Base-by-base conservation (phyloP, 2,113 vertebrate genomes). In the Empidonax traillii region DNA sequence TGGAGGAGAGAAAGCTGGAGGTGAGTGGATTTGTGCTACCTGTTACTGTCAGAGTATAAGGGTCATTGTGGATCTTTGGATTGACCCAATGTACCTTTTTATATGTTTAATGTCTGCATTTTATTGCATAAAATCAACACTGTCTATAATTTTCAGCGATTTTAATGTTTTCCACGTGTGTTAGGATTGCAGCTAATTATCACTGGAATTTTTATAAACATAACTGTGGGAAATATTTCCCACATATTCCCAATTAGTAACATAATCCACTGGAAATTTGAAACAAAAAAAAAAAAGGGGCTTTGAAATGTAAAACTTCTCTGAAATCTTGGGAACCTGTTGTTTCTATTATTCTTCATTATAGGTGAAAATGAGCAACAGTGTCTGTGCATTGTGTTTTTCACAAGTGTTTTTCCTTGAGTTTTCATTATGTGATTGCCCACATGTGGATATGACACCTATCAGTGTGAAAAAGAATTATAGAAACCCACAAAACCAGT, bases 261-360 rank as follows among this genome's bases (percentile, higher is more conserved):
- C 76, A 74, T 66, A 95, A 94, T 96, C 96, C 91, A 69, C 3
- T 25, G 37, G 90, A 93, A 81, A 82, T 79, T 89, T 73, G 55
- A 71, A 91, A 94, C 30, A 28, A 92, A 13, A 47, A 33, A 92
- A 12, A 25, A 51, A 33, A 51, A 33, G 49, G 49, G 49, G 21
- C 97, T 97, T 98, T 98, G 97, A 97, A 96, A 91, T 86, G n/a
- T 91, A 95, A 96, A 95, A 94, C 96, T 83, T 55, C 27, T 76
- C 58, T 39, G 43, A 84, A 80, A 84, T 80, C 41, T 52, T 51
- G 25, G 12, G 30, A 83, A 28, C 67, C 24, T 51, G 14, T 91
- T 89, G 51, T 69, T 96, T 74, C 47, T 71, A 27, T 94, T 90
- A 66, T 15, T 44, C 43, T 80, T 63, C 23, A 30, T 67, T 73